Base-by-base conservation (phyloP, 2,888 invertebrate species). In the Minunthozetes semirufus region DNA sequence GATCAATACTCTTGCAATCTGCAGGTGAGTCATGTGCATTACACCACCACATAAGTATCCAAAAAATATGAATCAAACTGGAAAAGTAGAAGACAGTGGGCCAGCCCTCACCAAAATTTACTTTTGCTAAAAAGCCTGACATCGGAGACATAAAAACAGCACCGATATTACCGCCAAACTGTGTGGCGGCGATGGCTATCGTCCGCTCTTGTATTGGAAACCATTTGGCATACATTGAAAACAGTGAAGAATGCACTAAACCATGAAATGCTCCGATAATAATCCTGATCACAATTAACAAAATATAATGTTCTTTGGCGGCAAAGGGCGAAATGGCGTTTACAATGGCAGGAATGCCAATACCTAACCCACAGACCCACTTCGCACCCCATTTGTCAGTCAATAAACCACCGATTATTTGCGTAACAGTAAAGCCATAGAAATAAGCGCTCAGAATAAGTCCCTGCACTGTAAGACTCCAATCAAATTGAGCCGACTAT, bases 321-420 rank as follows among this genome's bases (percentile, higher is more conserved):
- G 59, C 74, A 53, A 72, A 27, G n/a, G 50, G 74, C 38, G 71
- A 53, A 0, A 71, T 33, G 9, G 53, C 68, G 25, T 72, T 66
- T n/a, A 42, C 63, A n/a, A 76, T 17, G 27, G 53, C 56, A 4
- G 70, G 72, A n/a, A 59, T 63, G 11, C 29, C 15, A 1, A 75
- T 72, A 19, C 75, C 72, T 11, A 53, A 11, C 5, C 63, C 75
- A 19, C 38, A 48, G 3, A 74, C 66, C 74, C 73, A 74, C 56
- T 76, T 76, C 4, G 75, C 73, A 0, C 76, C 76, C 19, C 81
- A 75, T 0, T 81, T 50, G 0, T 81, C 81, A 2, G 81, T 76
- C 6, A 80, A 75, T 80, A 80, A 27, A 76, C 75, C 25, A 80
- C 72, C 74, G 5, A 46, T 48, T 27, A 73, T 61, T 33, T 75